These are phyloP conservation scores for Drosophila lini DNA, from an alignment of 1,140 invertebrate species.

Conservation along the genomic window DNA sequence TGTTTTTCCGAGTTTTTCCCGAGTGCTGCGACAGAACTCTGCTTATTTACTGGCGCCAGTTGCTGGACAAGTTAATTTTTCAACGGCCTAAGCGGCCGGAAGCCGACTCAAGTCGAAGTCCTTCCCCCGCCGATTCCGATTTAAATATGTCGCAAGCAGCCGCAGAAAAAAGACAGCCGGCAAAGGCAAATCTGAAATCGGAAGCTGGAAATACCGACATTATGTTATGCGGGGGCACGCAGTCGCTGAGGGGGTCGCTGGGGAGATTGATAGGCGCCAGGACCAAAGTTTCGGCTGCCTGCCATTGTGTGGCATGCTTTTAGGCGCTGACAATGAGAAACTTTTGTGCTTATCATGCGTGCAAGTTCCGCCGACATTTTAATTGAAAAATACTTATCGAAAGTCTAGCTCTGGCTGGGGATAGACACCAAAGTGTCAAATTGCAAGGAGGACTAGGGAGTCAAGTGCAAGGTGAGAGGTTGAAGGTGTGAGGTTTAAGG, in stretches of 20 bases:
- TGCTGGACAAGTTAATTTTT: constrained; percentile 75
- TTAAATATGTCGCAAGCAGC: constrained; percentile 74
- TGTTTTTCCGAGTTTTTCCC: constrained; percentile 32
- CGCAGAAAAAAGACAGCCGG: constrained; percentile 20
- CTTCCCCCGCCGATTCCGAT: constrained; percentile 47
- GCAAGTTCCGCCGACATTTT: constrained; percentile 74
- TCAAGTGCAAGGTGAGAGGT: constrained; percentile 68
- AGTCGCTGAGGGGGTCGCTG: not conserved
- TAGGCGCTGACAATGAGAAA: constrained; percentile 73
- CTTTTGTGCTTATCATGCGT: constrained; percentile 78
- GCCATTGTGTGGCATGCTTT: constrained; percentile 51
- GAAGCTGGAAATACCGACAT: constrained; percentile 50
- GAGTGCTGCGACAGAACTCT: constrained; percentile 17
- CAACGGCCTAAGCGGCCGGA: constrained; percentile 75
- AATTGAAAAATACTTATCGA: constrained; percentile 78
- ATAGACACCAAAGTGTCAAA: constrained; percentile 62
- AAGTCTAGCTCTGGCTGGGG: constrained; percentile 43
- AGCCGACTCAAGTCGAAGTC: constrained; percentile 37
- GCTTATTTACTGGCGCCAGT: constrained; percentile 68
- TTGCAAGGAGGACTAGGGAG: constrained; percentile 31
- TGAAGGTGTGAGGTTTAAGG: constrained; percentile 9
- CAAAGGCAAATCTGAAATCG: constrained; percentile 27
- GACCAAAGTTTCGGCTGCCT: constrained; percentile 46
- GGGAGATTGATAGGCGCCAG: constrained; percentile 72
- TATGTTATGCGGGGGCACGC: constrained; percentile 51